Percentiles rank a stretch among this genome's conserved stretches.
Conservation (phyloP, 2,888 invertebrate genomes). For the Aspidiotus rigidus region DNA sequence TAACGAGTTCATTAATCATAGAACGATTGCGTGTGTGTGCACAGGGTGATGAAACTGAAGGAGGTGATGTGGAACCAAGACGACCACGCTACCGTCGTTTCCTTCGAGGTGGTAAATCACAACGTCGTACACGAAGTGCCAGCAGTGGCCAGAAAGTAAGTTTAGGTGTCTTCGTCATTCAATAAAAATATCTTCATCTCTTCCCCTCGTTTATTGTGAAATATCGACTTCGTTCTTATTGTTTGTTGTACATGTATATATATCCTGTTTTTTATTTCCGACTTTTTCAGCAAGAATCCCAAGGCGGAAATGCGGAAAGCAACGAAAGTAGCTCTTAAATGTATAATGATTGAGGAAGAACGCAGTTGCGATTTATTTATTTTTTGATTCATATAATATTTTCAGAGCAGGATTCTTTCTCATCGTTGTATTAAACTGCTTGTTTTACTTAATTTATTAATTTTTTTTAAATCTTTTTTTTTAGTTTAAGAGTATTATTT, state of each 20-base stretch:
- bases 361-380: constrained; percentile 25
- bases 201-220: too few species aligned
- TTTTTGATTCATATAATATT: constrained; percentile 18
- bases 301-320: constrained; percentile 33
- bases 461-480: constrained; percentile 10
- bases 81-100: constrained; percentile 29
- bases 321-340: constrained; percentile 34
- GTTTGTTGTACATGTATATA: neutral
- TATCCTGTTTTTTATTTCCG: constrained; percentile 2
- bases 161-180: neutral
- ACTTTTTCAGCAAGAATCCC: constrained; percentile 25
- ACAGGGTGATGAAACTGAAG: constrained; percentile 23
- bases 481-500: constrained; percentile 32
- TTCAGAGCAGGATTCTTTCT: constrained; percentile 22
- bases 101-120: constrained; percentile 17
- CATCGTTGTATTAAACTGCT: constrained; percentile 29
- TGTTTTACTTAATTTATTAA: constrained; percentile 33
- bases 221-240: too few species aligned
- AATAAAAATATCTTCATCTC: too few species aligned
- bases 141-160: constrained; percentile 26
- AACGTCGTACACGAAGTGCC: constrained; percentile 27
- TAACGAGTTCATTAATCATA: too few species aligned
- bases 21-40: neutral
- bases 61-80: constrained; percentile 25
- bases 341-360: neutral